phyloP scores from a whole-genome alignment of 2,888 invertebrate genomes.

The Dryomyza anilis region DNA sequence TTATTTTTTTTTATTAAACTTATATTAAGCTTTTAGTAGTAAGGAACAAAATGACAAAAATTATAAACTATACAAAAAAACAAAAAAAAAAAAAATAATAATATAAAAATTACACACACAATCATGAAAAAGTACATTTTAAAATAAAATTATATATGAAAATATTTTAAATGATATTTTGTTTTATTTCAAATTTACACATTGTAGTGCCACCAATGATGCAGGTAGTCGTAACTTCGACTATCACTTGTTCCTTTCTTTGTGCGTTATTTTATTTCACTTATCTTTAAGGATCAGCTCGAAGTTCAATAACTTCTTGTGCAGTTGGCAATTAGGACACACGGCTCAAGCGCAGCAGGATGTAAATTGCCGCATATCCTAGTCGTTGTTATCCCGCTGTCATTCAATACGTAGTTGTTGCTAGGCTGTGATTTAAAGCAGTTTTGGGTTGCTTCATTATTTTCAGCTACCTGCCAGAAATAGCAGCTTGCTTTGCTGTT shows the following conservation, averaged over 20 bases:
- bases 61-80: neutral
- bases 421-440: too few species aligned
- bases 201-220: too few species aligned
- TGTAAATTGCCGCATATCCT: neutral
- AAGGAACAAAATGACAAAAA: neutral
- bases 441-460: too few species aligned
- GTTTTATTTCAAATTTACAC: too few species aligned
- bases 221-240: too few species aligned
- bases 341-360: constrained; percentile 14
- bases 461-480: neutral
- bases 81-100: neutral
- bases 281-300: neutral
- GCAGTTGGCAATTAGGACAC: neutral
- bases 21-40: neutral
- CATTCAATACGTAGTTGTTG: neutral
- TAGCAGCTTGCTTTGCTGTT: neutral
- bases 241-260: neutral
- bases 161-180: constrained; percentile 17
- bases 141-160: constrained; percentile 18
- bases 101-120: neutral
- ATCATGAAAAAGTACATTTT: neutral
- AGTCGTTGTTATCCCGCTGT: neutral
- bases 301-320: constrained; percentile 7
- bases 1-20: neutral
- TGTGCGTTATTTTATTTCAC: too few species aligned